Evolutionary conservation across 2,113 vertebrate genomes (phyloP), one percentile per base, ranked within the genome.

Genomic region (Corydoras maculifer): DNA sequence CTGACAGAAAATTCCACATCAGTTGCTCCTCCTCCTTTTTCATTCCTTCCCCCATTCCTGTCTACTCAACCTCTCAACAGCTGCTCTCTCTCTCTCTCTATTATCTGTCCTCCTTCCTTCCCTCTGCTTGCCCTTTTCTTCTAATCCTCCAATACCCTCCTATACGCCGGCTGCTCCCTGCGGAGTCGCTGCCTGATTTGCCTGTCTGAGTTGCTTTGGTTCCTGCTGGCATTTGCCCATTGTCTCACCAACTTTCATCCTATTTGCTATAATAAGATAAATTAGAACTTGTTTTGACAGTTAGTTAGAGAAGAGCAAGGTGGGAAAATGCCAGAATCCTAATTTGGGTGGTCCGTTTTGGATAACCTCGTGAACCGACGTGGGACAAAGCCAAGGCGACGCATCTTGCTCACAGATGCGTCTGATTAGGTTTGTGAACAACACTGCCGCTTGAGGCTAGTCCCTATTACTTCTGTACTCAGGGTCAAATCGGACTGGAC

Each of bases 141-240:
- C 82, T 86, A 87, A 88, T 88, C 86, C 84, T 80, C 84, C 80
- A 74, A 79, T 80, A 82, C 81, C 75, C 82, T 86, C 85, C 85
- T 81, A 83, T 80, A 83, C 84, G 76, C 72, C 71, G 54, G 57
- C 68, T 10, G 64, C 65, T 77, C 75, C 72, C 75, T 64, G 61
- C 58, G 74, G 72, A 75, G 35, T 13, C 65, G 66, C 29, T 3
- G 35, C 30, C 43, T 51, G 65, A 67, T 65, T 78, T 57, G 68
- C 32, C 18, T 50, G 70, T 79, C 65, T 75, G 57, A 48, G 64
- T 70, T 69, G 55, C 53, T 60, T 29, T 4, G 48, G 25, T 54
- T 65, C 62, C 72, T 70, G 61, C 60, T 77, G 72, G 69, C 61
- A 80, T 80, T 77, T 77, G 65, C 67, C 68, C 70, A 77, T 72